Evolutionary conservation across 2,888 invertebrate genomes (phyloP).

Genomic region (Gibbula magus): DNA sequence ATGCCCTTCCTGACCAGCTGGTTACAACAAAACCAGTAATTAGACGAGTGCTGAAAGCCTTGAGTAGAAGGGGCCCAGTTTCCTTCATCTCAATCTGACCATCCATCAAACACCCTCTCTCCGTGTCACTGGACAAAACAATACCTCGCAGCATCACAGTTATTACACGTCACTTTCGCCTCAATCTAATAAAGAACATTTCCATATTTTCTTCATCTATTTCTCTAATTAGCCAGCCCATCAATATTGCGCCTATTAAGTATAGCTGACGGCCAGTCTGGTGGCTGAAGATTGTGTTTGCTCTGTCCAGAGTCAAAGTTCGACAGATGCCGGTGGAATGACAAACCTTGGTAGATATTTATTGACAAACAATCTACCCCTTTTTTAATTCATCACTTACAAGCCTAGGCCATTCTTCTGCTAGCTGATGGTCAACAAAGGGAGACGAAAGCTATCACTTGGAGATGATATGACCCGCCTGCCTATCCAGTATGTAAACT

Average conservation of each 20-base stretch:
- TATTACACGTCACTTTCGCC: background rate
- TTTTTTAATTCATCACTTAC: slow-evolving; percentile 8
- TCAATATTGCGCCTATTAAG: slow-evolving; percentile 1
- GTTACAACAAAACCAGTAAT: background rate
- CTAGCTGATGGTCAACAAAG: background rate
- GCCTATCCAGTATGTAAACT: slow-evolving; percentile 19
- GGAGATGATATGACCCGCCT: background rate
- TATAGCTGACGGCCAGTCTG: background rate
- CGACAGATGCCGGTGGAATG: background rate
- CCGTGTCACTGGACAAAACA: background rate
- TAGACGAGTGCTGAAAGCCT: too few species aligned
- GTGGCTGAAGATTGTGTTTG: background rate
- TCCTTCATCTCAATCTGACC: background rate
- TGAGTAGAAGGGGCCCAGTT: too few species aligned
- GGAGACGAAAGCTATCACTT: background rate
- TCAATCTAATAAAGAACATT: slow-evolving; percentile 14
- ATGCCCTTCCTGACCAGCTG: background rate
- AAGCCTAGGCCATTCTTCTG: background rate
- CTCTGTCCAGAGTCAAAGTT: background rate
- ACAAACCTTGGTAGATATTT: slow-evolving; percentile 7
- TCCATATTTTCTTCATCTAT: slow-evolving; percentile 23
- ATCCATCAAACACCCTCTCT: background rate
- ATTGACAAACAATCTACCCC: background rate
- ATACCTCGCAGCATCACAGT: background rate
- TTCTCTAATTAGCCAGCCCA: background rate